Base-by-base conservation (phyloP, 53 echinoderm and acorn worm genomes). In the Actinopyga echinites region DNA sequence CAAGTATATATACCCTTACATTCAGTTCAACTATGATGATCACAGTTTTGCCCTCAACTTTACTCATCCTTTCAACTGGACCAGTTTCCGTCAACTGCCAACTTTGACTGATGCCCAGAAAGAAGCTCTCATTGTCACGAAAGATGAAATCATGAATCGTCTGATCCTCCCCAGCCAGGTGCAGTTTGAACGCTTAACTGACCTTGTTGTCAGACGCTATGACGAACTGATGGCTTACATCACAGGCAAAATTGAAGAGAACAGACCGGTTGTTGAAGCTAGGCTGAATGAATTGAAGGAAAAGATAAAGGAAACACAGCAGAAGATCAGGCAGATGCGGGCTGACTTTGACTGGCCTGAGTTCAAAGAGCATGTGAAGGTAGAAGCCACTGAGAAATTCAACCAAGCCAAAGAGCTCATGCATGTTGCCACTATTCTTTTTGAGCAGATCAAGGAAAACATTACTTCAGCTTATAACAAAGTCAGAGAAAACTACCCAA, bases 21-120 rank as follows among this genome's bases (percentile, higher is more conserved):
- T 64, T 36, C 33, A 77, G 26, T 86, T 79, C 56, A 79, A 52
- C 67, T 53, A 66, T 34, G 94, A 90, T 45, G 82, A 87, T 67
- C 84, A 92, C 91, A 99, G 99, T 91, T 86, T 92, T 68, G 89
- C 99, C 73, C 88, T 99, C 82, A 95, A 99, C 87, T 90, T 95
- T 87, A 86, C 86, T 84, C 99, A 99, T 87, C 99, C 99, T 37
- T 62, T 99, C 38, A 90, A 92, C 91, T 92, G 92, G 90, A 92
- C 94, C 74, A 94, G 92, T 91, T 99, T 99, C 92, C 79, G 92
- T 19, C 68, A 83, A 32, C 32, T 89, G 36, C 99, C 99, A 28
- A 86, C 63, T 32, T 56, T 94, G 65, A 99, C 91, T 66, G 86
- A 94, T 74, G 75, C 59, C 36, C 99, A 99, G 66, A 92, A 90